Percentiles rank a stretch among this genome's conserved stretches.
Conservation (phyloP, 2,888 invertebrate species). For the Liposcelis brunnea region DNA sequence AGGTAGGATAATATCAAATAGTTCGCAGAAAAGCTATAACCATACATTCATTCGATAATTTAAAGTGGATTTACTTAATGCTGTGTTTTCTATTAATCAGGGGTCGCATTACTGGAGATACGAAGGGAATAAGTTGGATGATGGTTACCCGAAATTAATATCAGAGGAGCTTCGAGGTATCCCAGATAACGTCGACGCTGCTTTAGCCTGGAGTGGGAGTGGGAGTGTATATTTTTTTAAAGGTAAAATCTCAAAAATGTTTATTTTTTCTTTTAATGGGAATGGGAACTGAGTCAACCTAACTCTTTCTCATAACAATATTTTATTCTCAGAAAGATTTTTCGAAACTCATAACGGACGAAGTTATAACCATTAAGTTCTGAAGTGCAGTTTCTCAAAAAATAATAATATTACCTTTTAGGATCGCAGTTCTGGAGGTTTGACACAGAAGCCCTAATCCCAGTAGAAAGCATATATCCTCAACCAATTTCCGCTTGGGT, state of each 20-base stretch:
- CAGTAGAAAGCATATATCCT: conserved; percentile 74
- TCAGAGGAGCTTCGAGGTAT: conserved; percentile 88
- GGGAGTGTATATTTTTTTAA: conserved; percentile 96
- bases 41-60: too few relatives aligned
- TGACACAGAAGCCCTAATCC: conserved; percentile 70
- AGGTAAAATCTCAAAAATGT: conserved; percentile 32
- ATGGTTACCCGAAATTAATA: conserved; percentile 81
- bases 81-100: conserved; percentile 40
- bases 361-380: too few relatives aligned
- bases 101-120: conserved; percentile 82
- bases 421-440: conserved; percentile 85
- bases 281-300: background rate
- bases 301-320: too few relatives aligned
- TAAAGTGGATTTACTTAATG: too few relatives aligned
- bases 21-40: too few relatives aligned
- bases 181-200: conserved; percentile 84
- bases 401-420: too few relatives aligned
- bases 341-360: too few relatives aligned
- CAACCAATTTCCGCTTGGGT: conserved; percentile 83
- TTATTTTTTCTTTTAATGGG: background rate
- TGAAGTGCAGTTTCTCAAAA: too few relatives aligned
- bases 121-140: conserved; percentile 64
- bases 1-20: conserved; percentile 44
- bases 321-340: too few relatives aligned
- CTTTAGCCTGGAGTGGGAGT: conserved; percentile 91